Conservation (phyloP, 2,797 vertebrate genomes). For the Nyctibius grandis region DNA sequence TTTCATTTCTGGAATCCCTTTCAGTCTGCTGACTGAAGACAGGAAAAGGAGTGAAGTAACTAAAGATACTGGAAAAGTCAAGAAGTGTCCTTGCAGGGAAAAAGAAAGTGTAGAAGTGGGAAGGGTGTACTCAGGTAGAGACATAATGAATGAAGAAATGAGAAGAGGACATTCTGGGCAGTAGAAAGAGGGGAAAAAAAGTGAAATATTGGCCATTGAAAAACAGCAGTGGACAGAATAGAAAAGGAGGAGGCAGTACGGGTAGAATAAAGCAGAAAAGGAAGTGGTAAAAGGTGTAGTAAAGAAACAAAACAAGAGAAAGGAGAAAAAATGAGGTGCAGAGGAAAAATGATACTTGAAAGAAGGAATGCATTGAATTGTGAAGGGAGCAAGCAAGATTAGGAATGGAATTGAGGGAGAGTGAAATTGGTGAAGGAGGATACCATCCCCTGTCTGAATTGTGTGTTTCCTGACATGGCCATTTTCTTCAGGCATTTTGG, state of each 20-base stretch:
- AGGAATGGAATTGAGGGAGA: not conserved
- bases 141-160: not conserved
- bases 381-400: not conserved
- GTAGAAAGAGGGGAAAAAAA: not conserved
- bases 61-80: not conserved
- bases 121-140: not conserved
- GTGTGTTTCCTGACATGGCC: not conserved
- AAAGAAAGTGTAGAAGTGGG: not conserved
- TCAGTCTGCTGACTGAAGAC: not conserved
- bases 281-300: not conserved
- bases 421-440: not conserved
- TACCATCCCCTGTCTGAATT: not conserved
- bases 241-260: not conserved
- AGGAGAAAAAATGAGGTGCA: not conserved
- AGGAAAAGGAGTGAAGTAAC: not conserved
- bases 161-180: not conserved
- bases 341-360: not conserved
- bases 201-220: not conserved
- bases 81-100: not conserved
- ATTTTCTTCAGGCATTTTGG: not conserved
- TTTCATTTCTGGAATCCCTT: not conserved
- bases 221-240: not conserved
- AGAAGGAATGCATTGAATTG: not conserved
- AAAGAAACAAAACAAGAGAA: not conserved
- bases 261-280: not conserved